phyloP scores from a whole-genome alignment of 2,797 vertebrate genomes.

The Neomorphus geoffroyi region DNA sequence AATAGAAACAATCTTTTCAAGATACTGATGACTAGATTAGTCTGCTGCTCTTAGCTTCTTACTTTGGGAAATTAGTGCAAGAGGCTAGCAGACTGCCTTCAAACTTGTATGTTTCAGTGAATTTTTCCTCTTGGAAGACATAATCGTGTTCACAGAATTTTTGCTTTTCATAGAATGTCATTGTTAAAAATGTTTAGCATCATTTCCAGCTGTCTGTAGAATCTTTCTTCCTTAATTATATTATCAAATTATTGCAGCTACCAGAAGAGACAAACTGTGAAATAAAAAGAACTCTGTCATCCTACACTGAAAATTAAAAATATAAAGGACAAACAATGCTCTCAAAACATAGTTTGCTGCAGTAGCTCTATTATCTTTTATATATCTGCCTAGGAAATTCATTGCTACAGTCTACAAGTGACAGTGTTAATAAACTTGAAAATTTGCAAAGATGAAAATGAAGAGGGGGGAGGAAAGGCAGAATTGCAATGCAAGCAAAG shows the following conservation, averaged over 20 bases:
- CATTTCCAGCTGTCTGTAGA: background rate
- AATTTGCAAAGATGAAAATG: background rate
- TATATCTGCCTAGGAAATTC: background rate
- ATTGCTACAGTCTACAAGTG: background rate
- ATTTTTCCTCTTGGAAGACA: background rate
- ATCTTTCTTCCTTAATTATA: background rate
- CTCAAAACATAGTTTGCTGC: background rate
- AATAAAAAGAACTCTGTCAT: background rate
- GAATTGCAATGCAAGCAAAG: background rate
- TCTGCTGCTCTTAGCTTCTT: background rate
- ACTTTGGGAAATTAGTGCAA: background rate
- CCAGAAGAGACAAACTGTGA: background rate
- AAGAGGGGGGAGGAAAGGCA: background rate
- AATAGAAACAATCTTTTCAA: background rate
- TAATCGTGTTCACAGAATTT: background rate
- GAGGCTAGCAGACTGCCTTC: background rate
- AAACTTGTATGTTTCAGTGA: background rate
- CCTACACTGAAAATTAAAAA: background rate
- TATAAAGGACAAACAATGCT: background rate
- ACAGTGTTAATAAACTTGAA: background rate
- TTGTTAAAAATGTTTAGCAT: background rate
- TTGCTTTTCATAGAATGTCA: background rate
- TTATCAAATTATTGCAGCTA: background rate
- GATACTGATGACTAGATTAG: background rate
- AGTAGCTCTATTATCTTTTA: background rate